These are phyloP conservation scores for Xestobium rufovillosum DNA, from an alignment of 2,888 invertebrate species.

Conservation along the genomic window DNA sequence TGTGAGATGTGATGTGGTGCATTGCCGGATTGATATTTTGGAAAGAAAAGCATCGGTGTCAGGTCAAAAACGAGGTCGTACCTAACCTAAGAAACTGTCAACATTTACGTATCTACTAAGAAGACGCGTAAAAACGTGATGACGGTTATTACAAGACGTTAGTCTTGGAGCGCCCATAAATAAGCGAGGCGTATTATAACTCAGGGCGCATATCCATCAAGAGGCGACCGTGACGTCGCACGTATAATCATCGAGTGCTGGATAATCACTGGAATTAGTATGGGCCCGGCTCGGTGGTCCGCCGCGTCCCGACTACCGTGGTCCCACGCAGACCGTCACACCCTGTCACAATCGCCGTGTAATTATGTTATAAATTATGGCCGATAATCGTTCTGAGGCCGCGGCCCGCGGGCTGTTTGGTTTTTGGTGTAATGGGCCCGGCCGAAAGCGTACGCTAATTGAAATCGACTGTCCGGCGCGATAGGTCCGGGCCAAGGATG, in stretches of 20 bases:
- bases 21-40: too few species aligned
- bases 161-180: too few species aligned
- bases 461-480: constrained; percentile 36
- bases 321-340: constrained; percentile 42
- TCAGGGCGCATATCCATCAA: constrained; percentile 3
- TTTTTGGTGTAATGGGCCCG: constrained; percentile 15
- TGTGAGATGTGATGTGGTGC: too few species aligned
- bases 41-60: too few species aligned
- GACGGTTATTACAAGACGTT: too few species aligned
- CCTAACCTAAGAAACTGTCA: too few species aligned
- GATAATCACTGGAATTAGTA: constrained; percentile 54
- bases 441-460: constrained; percentile 38
- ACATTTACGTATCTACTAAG: too few species aligned
- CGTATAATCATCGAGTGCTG: constrained; percentile 37
- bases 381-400: constrained; percentile 38
- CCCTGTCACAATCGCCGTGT: constrained; percentile 43
- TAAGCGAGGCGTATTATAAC: too few species aligned
- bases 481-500: constrained; percentile 1
- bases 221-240: constrained; percentile 18
- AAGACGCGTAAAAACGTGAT: too few species aligned
- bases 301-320: constrained; percentile 35
- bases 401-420: constrained; percentile 29
- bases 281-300: constrained; percentile 50
- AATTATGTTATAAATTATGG: constrained; percentile 46
- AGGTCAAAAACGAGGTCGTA: too few species aligned